Evolutionary conservation across 2,888 invertebrate genomes (phyloP).

Genomic region (Thysanoteuthis rhombus): DNA sequence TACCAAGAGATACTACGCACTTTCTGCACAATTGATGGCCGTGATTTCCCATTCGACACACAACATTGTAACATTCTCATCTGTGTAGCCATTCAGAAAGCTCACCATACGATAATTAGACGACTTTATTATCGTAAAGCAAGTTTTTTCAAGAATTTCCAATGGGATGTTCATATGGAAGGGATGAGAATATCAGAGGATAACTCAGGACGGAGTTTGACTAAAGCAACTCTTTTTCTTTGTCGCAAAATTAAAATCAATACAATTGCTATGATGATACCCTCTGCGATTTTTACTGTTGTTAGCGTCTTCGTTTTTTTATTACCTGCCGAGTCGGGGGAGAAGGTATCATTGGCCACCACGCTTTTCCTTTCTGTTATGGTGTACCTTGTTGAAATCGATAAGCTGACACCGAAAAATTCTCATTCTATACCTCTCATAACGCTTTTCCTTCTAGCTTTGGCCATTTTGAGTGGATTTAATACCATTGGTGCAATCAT

Average conservation of each 20-base stretch:
- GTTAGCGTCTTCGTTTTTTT: constrained; percentile 30
- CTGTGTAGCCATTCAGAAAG: too few relatives aligned
- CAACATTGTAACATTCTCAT: too few relatives aligned
- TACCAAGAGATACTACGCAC: too few relatives aligned
- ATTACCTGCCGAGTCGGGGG: constrained; percentile 31
- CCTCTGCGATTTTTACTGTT: constrained; percentile 15
- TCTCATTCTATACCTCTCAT: not conserved
- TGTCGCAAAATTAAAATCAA: not conserved
- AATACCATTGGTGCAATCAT: not conserved
- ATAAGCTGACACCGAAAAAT: not conserved
- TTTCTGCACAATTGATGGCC: too few relatives aligned
- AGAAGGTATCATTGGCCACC: constrained; percentile 20
- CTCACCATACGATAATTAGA: too few relatives aligned
- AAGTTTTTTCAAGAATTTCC: too few relatives aligned
- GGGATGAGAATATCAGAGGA: too few relatives aligned
- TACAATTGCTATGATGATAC: not conserved
- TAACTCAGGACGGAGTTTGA: too few relatives aligned
- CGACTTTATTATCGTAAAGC: too few relatives aligned
- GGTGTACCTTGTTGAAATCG: constrained; percentile 34
- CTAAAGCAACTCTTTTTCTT: too few relatives aligned
- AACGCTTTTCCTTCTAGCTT: not conserved
- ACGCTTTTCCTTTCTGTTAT: constrained; percentile 32
- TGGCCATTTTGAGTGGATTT: not conserved
- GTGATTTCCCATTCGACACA: too few relatives aligned
- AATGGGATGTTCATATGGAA: too few relatives aligned